These are phyloP conservation scores for Heliothis virescens DNA, from an alignment of 1,140 invertebrate species.

Conservation along the genomic window DNA sequence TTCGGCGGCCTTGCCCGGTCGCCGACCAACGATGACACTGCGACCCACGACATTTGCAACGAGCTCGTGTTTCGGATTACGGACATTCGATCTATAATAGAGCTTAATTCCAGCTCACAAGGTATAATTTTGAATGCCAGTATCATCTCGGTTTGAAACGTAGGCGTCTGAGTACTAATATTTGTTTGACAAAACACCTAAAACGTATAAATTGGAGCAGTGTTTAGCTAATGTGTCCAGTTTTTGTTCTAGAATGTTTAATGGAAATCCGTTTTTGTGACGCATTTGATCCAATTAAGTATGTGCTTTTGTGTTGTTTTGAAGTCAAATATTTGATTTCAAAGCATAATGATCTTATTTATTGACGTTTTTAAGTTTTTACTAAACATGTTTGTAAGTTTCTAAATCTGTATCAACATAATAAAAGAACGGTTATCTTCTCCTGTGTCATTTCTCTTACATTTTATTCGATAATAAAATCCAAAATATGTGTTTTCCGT, in stretches of 20 bases:
- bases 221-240: conserved; percentile 20
- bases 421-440: too few species aligned
- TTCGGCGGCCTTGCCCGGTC: conserved; percentile 80
- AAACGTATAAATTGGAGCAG: conserved; percentile 43
- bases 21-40: conserved; percentile 76
- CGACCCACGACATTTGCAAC: conserved; percentile 72
- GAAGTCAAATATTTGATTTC: not conserved
- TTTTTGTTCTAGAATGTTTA: conserved; percentile 44
- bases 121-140: conserved; percentile 41
- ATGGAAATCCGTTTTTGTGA: conserved; percentile 12
- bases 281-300: not conserved
- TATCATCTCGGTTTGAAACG: not conserved
- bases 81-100: conserved; percentile 35
- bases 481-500: too few species aligned
- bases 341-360: too few species aligned
- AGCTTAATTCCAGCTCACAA: conserved; percentile 34
- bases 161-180: conserved; percentile 33
- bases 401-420: too few species aligned
- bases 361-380: too few species aligned
- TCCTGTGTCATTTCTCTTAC: too few species aligned
- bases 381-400: too few species aligned
- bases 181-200: conserved; percentile 12
- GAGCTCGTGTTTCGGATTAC: conserved; percentile 60
- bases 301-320: not conserved
- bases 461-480: too few species aligned